phyloP scores from a whole-genome alignment of 2,888 invertebrate genomes.

The Sesia bembeciformis region DNA sequence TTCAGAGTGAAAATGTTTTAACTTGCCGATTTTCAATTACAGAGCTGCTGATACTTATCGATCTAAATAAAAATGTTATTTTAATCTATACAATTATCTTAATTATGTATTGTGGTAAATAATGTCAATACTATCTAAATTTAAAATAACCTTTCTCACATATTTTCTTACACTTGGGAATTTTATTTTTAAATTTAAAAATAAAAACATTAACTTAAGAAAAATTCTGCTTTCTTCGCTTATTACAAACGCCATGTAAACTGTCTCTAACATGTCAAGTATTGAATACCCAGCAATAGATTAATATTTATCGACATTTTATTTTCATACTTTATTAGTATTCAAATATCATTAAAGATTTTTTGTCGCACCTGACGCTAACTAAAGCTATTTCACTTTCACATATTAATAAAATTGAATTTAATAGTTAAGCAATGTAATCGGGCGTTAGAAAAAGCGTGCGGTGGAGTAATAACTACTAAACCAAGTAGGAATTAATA shows the following conservation, averaged over 20 bases:
- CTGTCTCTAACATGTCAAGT: conserved; percentile 24
- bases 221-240: neutral
- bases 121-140: too few species aligned
- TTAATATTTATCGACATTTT: conserved; percentile 65
- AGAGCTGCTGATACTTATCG: too few species aligned
- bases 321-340: conserved; percentile 62
- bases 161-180: too few species aligned
- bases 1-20: too few species aligned
- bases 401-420: conserved; percentile 38
- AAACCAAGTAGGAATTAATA: conserved; percentile 7
- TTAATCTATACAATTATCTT: too few species aligned
- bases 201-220: too few species aligned
- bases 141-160: too few species aligned
- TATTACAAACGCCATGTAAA: conserved; percentile 28
- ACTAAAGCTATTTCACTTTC: conserved; percentile 24
- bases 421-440: conserved; percentile 34
- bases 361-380: conserved; percentile 45
- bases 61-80: too few species aligned
- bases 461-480: conserved; percentile 38
- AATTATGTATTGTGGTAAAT: too few species aligned
- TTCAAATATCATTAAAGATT: conserved; percentile 66
- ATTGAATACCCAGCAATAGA: conserved; percentile 52
- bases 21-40: too few species aligned
- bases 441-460: conserved; percentile 42
- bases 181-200: too few species aligned